These are phyloP conservation scores for Limnothrissa miodon DNA, from an alignment of 2,113 vertebrate genomes.

Conservation along the genomic window DNA sequence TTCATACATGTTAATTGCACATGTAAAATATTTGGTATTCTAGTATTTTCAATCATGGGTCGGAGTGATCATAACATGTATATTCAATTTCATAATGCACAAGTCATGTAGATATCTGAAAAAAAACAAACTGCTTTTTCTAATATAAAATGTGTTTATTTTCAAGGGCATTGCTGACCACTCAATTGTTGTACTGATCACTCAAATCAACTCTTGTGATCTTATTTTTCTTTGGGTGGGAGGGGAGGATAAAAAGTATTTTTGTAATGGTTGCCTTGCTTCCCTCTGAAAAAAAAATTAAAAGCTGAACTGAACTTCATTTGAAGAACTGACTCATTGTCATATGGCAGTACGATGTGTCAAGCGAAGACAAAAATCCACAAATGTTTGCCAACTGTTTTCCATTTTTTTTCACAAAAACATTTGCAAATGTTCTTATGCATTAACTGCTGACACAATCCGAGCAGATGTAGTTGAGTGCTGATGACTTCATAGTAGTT, in stretches of 20 bases:
- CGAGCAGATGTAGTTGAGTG: too few relatives aligned
- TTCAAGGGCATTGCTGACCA: slow-evolving; percentile 3
- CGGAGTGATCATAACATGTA: slow-evolving; percentile 7
- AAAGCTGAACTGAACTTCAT: not conserved
- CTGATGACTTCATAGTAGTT: too few relatives aligned
- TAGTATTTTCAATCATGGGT: slow-evolving; percentile 20
- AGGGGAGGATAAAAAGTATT: not conserved
- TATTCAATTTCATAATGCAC: not conserved
- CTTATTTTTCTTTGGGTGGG: too few relatives aligned
- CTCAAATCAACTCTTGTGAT: not conserved
- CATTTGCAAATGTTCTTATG: too few relatives aligned
- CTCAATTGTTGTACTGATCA: not conserved
- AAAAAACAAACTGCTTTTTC: slow-evolving; percentile 8
- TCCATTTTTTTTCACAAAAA: too few relatives aligned
- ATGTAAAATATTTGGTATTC: not conserved
- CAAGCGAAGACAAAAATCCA: not conserved
- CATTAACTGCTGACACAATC: too few relatives aligned
- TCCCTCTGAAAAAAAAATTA: not conserved
- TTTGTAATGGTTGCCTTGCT: not conserved
- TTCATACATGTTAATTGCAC: slow-evolving; percentile 14
- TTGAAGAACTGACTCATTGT: not conserved
- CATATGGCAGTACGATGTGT: not conserved
- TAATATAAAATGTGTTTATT: not conserved
- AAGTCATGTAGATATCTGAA: not conserved
- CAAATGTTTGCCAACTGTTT: not conserved